These are phyloP conservation scores for Drosophila malerkotliana DNA, from an alignment of 1,140 invertebrate genomes.

Conservation along the genomic window DNA sequence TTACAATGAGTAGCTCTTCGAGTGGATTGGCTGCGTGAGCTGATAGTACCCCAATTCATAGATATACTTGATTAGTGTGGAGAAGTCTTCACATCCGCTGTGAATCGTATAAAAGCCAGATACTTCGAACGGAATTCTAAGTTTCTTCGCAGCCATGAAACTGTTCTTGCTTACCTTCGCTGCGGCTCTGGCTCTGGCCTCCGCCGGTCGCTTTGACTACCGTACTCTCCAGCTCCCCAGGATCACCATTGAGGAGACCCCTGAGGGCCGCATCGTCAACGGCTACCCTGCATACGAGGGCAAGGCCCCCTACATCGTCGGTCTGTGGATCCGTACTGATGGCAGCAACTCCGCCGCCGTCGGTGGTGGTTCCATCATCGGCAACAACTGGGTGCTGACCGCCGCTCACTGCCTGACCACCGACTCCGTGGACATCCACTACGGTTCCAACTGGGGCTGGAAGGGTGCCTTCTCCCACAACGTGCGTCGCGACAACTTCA, in stretches of 20 bases:
- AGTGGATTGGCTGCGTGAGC: not conserved
- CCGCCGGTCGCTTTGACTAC: constrained; percentile 21
- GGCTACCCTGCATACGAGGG: constrained; percentile 71
- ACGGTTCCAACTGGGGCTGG: constrained; percentile 45
- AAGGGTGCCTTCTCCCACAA: constrained; percentile 33
- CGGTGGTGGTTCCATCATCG: constrained; percentile 55
- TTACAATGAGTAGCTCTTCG: not conserved
- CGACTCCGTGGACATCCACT: constrained; percentile 73
- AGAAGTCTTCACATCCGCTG: not conserved
- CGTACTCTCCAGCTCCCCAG: constrained; percentile 1
- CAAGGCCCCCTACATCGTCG: constrained; percentile 85
- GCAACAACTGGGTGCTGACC: constrained; percentile 59
- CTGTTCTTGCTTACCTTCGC: constrained; percentile 22
- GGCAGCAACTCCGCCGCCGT: constrained; percentile 19
- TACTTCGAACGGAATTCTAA: not conserved
- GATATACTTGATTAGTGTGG: not conserved
- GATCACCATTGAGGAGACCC: constrained; percentile 11
- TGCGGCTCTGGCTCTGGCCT: constrained; percentile 21
- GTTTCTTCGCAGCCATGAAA: constrained; percentile 39
- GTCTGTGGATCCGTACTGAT: constrained; percentile 54
- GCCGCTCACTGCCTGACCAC: constrained; percentile 55
- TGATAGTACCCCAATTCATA: not conserved
- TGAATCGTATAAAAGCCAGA: not conserved
- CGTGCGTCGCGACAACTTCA: constrained; percentile 46
- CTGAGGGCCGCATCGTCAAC: constrained; percentile 53